These are phyloP conservation scores for Centrocercus urophasianus DNA, from an alignment of 2,113 vertebrate species.

Conservation along the genomic window DNA sequence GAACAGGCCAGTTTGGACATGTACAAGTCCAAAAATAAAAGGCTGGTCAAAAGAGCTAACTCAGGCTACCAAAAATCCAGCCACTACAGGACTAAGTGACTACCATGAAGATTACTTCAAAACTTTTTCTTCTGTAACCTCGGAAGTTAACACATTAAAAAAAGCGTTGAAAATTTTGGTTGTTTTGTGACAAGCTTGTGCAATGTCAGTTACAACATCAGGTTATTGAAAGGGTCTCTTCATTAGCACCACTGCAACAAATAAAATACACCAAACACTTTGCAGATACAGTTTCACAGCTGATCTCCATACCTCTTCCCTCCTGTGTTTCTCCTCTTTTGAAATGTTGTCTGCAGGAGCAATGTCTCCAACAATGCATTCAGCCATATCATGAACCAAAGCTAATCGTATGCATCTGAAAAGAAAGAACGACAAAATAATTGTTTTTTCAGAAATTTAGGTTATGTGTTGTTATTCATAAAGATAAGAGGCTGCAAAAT, in stretches of 20 bases:
- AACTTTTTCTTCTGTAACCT: neutral
- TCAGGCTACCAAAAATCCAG: neutral
- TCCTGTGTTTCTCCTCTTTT: slow-evolving; percentile 93
- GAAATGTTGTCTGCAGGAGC: slow-evolving; percentile 95
- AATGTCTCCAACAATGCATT: slow-evolving; percentile 98
- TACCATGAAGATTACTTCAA: neutral
- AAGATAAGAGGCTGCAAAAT: neutral
- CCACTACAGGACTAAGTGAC: neutral
- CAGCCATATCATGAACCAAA: slow-evolving; percentile 97
- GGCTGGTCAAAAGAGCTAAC: neutral
- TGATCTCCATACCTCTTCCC: slow-evolving; percentile 84
- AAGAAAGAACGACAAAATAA: slow-evolving; percentile 41
- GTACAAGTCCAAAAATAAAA: neutral
- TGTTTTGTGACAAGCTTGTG: neutral
- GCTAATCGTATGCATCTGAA: slow-evolving; percentile 92
- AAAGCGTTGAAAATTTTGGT: neutral
- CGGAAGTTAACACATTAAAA: accelerated
- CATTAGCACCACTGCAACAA: neutral
- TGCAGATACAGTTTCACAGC: neutral
- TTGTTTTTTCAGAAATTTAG: neutral
- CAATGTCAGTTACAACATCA: neutral
- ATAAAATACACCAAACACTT: neutral
- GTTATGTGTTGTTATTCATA: neutral
- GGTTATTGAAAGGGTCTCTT: neutral
- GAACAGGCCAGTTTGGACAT: neutral